phyloP scores from a whole-genome alignment of 2,888 invertebrate species.

The Lypha dubia region DNA sequence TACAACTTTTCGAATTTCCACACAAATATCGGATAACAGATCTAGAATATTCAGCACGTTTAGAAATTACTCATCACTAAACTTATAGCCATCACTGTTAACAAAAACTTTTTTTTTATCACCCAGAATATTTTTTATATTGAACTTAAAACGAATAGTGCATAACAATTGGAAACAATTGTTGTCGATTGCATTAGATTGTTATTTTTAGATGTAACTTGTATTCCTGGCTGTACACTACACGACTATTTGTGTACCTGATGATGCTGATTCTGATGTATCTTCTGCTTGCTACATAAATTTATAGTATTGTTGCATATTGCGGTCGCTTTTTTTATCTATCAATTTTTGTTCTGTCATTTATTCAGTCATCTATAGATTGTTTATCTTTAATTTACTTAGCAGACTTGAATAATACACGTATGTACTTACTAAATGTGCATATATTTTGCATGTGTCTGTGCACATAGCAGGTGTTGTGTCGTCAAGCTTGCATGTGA shows the following conservation, averaged over 20 bases:
- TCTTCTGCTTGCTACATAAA: background rate
- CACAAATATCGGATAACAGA: too few relatives aligned
- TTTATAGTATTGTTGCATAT: slow-evolving; percentile 11
- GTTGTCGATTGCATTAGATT: slow-evolving; percentile 45
- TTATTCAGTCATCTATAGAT: slow-evolving; percentile 34
- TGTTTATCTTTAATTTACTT: slow-evolving; percentile 51
- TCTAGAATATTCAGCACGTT: too few relatives aligned
- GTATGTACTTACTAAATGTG: background rate
- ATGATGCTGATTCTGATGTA: slow-evolving; percentile 21
- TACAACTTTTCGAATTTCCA: too few relatives aligned
- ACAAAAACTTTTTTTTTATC: background rate
- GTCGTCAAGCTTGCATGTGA: background rate
- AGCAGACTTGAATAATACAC: slow-evolving; percentile 8
- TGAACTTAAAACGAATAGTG: slow-evolving; percentile 47
- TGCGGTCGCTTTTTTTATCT: slow-evolving; percentile 45
- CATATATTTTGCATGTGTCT: background rate
- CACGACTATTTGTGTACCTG: background rate
- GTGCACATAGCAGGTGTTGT: slow-evolving; percentile 8
- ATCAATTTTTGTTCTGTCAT: slow-evolving; percentile 41
- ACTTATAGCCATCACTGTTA: background rate
- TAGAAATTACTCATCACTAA: background rate
- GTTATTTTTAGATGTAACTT: slow-evolving; percentile 4
- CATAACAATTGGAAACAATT: slow-evolving; percentile 60
- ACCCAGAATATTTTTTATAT: slow-evolving; percentile 12
- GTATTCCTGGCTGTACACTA: background rate